phyloP scores from a whole-genome alignment of 2,888 invertebrate species.

The Drosophila antonietae region DNA sequence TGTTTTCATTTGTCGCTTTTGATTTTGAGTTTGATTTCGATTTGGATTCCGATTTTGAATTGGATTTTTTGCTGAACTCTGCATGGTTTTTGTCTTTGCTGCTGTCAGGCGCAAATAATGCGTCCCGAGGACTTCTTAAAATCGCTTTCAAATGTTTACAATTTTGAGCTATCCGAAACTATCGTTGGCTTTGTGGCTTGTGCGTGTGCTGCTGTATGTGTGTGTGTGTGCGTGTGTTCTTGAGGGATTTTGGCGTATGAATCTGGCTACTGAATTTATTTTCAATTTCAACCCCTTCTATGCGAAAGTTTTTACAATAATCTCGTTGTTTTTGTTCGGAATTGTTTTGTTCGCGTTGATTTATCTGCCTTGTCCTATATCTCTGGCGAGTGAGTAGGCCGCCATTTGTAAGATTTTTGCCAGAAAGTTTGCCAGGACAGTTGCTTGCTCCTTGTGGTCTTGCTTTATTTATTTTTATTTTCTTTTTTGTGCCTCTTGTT shows the following conservation, averaged over 20 bases:
- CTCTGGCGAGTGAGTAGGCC: conserved; percentile 59
- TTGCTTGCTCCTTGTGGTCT: conserved; percentile 61
- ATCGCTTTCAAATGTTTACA: conserved; percentile 30
- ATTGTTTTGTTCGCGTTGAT: conserved; percentile 68
- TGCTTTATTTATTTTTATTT: conserved; percentile 40
- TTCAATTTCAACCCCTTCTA: conserved; percentile 67
- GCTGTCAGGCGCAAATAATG: conserved; percentile 65
- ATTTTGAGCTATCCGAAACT: conserved; percentile 42
- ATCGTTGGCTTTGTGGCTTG: conserved; percentile 47
- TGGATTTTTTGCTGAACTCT: conserved; percentile 57
- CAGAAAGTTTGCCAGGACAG: conserved; percentile 69
- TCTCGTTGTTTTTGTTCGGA: conserved; percentile 55
- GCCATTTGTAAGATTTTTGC: conserved; percentile 78
- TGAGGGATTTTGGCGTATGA: conserved; percentile 41
- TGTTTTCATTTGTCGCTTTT: conserved; percentile 59
- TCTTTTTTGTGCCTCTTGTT: conserved; percentile 30
- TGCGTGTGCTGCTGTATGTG: background rate
- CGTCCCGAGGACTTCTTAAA: conserved; percentile 45
- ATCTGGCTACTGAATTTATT: conserved; percentile 59
- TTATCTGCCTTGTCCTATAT: conserved; percentile 72
- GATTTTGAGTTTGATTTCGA: conserved; percentile 54
- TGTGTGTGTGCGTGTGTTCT: background rate
- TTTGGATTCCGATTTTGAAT: conserved; percentile 42
- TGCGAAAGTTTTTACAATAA: conserved; percentile 58
- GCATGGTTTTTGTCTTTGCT: conserved; percentile 50